These are phyloP conservation scores for Drosophila burlai DNA, from an alignment of 1,140 invertebrate genomes.

Conservation along the genomic window DNA sequence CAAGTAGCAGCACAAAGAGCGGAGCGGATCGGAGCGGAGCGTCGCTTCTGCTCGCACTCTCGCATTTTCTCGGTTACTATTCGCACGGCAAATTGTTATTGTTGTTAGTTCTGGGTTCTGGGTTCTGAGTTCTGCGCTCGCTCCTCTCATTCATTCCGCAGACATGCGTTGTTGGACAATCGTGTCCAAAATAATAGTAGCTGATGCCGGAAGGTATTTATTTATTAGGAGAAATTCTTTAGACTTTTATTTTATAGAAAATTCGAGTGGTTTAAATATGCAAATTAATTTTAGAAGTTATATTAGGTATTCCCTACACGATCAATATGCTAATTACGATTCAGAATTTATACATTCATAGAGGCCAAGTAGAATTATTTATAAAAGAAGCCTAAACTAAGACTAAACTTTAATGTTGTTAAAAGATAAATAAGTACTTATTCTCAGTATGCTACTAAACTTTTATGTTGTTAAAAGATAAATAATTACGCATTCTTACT, in stretches of 20 bases:
- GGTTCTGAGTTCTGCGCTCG: not conserved
- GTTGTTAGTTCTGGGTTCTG: constrained; percentile 44
- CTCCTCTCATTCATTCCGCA: constrained; percentile 43
- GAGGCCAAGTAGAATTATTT: not conserved
- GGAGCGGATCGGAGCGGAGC: not conserved
- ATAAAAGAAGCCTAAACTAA: too few species aligned
- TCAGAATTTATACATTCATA: not conserved
- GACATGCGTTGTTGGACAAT: constrained; percentile 27
- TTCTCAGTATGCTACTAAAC: not conserved
- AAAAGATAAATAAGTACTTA: not conserved
- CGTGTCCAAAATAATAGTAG: not conserved
- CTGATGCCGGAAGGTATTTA: too few species aligned
- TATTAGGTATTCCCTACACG: not conserved
- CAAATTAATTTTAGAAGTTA: not conserved
- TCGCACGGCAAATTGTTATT: constrained; percentile 62
- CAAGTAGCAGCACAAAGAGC: constrained; percentile 33
- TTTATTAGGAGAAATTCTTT: too few species aligned
- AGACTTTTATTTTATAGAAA: not conserved
- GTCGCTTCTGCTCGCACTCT: constrained; percentile 12
- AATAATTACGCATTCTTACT: not conserved
- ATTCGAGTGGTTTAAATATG: not conserved
- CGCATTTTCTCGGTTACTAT: constrained; percentile 35
- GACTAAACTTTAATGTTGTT: not conserved
- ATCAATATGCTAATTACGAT: not conserved
- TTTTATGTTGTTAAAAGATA: not conserved